Evolutionary conservation across 2,888 invertebrate genomes (phyloP), one percentile per base, ranked within the genome.

Genomic region (Pyrochroa serraticornis): DNA sequence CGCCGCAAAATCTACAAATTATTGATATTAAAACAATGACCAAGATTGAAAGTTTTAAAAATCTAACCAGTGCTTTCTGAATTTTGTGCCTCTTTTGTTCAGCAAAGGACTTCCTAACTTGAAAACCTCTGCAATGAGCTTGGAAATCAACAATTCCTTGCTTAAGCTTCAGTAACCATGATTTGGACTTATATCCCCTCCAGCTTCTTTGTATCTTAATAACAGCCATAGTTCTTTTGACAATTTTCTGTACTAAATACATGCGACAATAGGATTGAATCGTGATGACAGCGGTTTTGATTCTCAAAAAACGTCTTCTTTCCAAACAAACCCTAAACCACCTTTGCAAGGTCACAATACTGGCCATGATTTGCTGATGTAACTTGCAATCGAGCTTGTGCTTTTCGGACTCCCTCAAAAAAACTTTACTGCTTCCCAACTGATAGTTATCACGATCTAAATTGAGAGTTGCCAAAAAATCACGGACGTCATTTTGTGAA

Each of bases 401-500:
- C 79, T 97, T 96, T 78, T 97, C 95, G 30, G 93, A 92, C 77
- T 97, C 97, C 36, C 97, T 85, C 82, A 97, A 87, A 77, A 96
- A 97, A 62, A 97, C 92, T 82, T 97, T 97, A 10, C 90, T 91
- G 53, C 86, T 85, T 49, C 90, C 90, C 65, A 96, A 84, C 80
- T 97, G 96, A 81, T 94, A 95, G 79, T 95, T 95, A 75, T 93
- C 92, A 58, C 90, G 84, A 76, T 95, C 93, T 63, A 96, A 83
- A 76, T 93, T 91, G 62, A 95, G 82, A 6, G 90, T 91, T 8
- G 89, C 84, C 44, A 97, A 82, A 80, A 96, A 96, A 67, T 90
- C 86, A 58, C 90, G 82, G 6, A 97, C 93, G 75, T 97, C 96
- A 8, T 85, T 84, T 77, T 93, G 92, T 1, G 92, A 92, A 78